Conservation (phyloP, 2,113 vertebrate species). For the Melanotaenia duboulayi region DNA sequence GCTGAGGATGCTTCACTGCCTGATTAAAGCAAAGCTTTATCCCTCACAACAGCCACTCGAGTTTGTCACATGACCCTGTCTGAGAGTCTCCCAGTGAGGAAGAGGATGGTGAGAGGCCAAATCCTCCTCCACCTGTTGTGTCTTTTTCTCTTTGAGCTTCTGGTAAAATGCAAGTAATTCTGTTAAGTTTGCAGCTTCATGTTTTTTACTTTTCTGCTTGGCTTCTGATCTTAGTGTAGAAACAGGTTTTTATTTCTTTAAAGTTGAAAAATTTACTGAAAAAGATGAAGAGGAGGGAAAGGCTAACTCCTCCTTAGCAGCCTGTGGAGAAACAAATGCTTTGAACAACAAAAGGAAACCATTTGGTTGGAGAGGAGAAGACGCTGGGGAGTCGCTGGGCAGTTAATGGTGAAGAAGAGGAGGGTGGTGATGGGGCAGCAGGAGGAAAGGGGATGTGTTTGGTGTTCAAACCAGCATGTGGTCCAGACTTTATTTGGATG, state of each 20-base stretch:
- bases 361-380: constrained; percentile 25
- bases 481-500: constrained; percentile 13
- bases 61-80: background rate
- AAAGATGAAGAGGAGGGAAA: background rate
- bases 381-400: background rate
- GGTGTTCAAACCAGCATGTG: constrained; percentile 22
- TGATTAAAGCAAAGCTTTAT: constrained; percentile 4
- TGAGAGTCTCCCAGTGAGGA: constrained; percentile 10
- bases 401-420: background rate
- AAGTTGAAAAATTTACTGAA: too few species aligned
- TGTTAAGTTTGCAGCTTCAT: background rate
- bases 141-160: background rate
- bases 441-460: background rate
- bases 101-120: constrained; percentile 20
- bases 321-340: constrained; percentile 56
- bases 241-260: too few species aligned
- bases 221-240: background rate
- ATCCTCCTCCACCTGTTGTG: constrained; percentile 11
- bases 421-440: background rate
- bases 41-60: background rate
- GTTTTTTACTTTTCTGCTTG: too few species aligned
- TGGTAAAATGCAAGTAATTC: background rate
- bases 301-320: constrained; percentile 7
- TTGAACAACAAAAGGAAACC: constrained; percentile 50
- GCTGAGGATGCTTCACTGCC: background rate